Base-by-base conservation (phyloP, 2,113 vertebrate species). In the Suncus etruscus region DNA sequence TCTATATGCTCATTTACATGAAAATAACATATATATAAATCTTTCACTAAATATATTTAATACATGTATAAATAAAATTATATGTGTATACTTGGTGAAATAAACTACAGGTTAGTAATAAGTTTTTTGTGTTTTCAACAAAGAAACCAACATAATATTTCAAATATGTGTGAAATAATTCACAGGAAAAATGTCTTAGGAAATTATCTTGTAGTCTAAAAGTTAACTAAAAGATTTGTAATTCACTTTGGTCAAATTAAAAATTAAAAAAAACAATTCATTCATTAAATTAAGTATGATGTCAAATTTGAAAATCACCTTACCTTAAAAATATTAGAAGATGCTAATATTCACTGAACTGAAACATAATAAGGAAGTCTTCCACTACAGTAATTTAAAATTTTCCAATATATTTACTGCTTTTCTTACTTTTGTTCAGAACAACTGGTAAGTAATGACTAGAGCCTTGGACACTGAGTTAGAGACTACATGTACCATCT, bases 131-230 rank as follows among this genome's bases (percentile, higher is more conserved):
- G 11, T 65, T 65, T 24, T 25, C 22, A 25, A 65, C 18, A 16
- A 89, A 39, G 39, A 39, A 39, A 39, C 3, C 39, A 92, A 74
- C 65, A 92, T n/a, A 68, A 12, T 25, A 93, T 87, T 90, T 65
- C 69, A 90, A 81, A 18, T 20, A 22, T 29, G 18, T 72, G 14
- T 77, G 48, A 96, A 94, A 79, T 29, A 78, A 88, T 68, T 73
- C 11, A 0, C 16, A 81, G 20, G 14, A 86, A 32, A 81, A 70
- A 84, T 87, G 27, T 25, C n/a, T 54, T 14, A 77, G 45, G 47
- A 90, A 91, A 86, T 73, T 73, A 75, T 14, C 61, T 76, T 29
- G 20, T 12, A 48, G 15, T 25, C 27, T 32, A 70, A 87, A 54
- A 54, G 14, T 51, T 32, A 63, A 76, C 20, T 25, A 61, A 31